A percentile compares a stretch with the other conserved stretches of the same genome.
phyloP scores from a whole-genome alignment of 2,797 vertebrate genomes.

The Lateolabrax maculatus region DNA sequence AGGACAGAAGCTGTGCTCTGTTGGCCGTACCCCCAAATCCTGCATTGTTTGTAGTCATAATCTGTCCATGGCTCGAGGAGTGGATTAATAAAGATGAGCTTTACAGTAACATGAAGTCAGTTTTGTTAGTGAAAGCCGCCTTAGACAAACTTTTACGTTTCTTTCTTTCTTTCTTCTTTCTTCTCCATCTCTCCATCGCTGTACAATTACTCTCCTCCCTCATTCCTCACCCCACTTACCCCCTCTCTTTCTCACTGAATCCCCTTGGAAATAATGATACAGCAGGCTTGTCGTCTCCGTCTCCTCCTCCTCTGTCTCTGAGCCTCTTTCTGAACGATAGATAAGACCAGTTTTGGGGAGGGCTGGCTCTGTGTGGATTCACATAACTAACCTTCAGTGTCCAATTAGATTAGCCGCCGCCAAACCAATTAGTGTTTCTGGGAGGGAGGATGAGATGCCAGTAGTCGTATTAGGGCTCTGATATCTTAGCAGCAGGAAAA shows the following conservation, averaged over 20 bases:
- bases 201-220: neutral
- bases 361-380: constrained; percentile 43
- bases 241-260: neutral
- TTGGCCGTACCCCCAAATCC: too few species aligned
- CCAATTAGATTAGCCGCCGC: constrained; percentile 64
- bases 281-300: neutral
- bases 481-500: constrained; percentile 40
- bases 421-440: constrained; percentile 64
- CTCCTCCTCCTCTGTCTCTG: constrained; percentile 13
- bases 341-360: constrained; percentile 22
- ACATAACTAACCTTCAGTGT: constrained; percentile 65
- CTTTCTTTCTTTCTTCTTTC: neutral
- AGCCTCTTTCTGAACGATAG: constrained; percentile 23
- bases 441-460: constrained; percentile 44
- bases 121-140: neutral
- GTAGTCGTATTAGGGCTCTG: constrained; percentile 23
- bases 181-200: neutral
- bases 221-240: neutral
- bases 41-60: too few species aligned
- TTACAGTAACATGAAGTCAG: neutral
- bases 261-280: constrained; percentile 7
- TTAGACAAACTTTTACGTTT: neutral
- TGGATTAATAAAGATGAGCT: neutral
- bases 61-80: too few species aligned
- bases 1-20: too few species aligned